phyloP scores from a whole-genome alignment of 2,797 vertebrate species.

The Pseudomugil tenellus region DNA sequence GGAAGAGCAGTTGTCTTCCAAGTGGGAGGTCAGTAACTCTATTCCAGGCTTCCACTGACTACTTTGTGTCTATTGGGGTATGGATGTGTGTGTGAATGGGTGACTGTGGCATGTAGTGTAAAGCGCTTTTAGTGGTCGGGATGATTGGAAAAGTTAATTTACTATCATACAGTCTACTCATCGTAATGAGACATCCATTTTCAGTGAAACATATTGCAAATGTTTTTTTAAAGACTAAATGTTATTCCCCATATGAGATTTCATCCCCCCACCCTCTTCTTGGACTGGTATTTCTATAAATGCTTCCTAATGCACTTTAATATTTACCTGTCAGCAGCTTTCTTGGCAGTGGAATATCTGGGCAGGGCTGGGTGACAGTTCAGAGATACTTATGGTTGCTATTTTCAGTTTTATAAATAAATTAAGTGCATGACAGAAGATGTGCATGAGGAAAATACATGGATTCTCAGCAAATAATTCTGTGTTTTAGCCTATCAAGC shows the following conservation, averaged over 20 bases:
- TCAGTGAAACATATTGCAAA: not conserved
- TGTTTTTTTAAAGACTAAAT: not conserved
- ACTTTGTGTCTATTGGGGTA: no score
- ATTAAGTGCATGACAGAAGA: not conserved
- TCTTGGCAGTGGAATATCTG: conserved; percentile 21
- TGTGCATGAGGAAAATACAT: not conserved
- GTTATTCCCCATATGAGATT: not conserved
- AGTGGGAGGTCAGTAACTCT: no score
- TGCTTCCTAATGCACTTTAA: conserved; percentile 9
- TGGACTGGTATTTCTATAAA: not conserved
- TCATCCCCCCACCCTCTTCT: not conserved
- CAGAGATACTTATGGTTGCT: not conserved
- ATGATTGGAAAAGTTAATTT: no score
- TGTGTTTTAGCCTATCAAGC: not conserved
- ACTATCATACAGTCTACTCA: not conserved
- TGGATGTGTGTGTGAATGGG: no score
- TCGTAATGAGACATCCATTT: not conserved
- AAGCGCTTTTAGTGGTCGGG: no score
- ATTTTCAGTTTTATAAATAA: not conserved
- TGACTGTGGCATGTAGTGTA: no score
- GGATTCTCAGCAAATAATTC: not conserved
- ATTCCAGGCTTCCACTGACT: no score
- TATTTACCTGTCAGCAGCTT: conserved; percentile 39
- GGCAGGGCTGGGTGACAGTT: conserved; percentile 27
- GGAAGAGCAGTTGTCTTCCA: no score